Conservation (phyloP, 2,113 vertebrate species). For the Nyctereutes procyonoides region DNA sequence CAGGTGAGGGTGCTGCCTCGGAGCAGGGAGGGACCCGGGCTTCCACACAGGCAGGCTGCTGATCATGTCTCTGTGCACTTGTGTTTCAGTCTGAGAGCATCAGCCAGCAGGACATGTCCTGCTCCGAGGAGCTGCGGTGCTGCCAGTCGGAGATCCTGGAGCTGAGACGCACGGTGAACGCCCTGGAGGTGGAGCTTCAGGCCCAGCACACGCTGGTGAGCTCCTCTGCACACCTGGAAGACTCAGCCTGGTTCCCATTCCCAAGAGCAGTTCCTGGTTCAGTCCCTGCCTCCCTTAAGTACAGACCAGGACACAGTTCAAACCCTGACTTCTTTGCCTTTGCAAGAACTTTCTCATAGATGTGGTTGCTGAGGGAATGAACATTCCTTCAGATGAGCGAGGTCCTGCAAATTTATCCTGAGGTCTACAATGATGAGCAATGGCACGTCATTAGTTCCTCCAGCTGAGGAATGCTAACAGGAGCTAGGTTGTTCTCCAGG, state of each 20-base stretch:
- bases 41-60: too few species aligned
- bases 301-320: neutral
- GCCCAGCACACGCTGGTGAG: constrained; percentile 89
- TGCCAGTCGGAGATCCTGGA: constrained; percentile 86
- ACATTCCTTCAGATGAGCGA: neutral
- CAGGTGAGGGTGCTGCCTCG: constrained; percentile 78
- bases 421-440: neutral
- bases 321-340: neutral
- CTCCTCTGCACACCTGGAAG: rapidly evolving
- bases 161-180: constrained; percentile 35
- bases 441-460: rapidly evolving
- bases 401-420: neutral
- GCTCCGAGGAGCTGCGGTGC: constrained; percentile 79
- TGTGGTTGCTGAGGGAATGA: neutral
- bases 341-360: neutral
- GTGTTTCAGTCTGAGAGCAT: constrained; percentile 76
- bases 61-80: neutral
- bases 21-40: rapidly evolving
- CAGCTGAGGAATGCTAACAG: neutral
- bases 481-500: neutral
- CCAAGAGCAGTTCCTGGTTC: neutral
- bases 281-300: neutral
- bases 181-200: constrained; percentile 89
- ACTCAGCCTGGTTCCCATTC: neutral
- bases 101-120: constrained; percentile 79